A percentile compares a stretch with the other conserved stretches of the same genome.
phyloP scores from a whole-genome alignment of 2,888 invertebrate species.

The Anagyrus pseudococci region DNA sequence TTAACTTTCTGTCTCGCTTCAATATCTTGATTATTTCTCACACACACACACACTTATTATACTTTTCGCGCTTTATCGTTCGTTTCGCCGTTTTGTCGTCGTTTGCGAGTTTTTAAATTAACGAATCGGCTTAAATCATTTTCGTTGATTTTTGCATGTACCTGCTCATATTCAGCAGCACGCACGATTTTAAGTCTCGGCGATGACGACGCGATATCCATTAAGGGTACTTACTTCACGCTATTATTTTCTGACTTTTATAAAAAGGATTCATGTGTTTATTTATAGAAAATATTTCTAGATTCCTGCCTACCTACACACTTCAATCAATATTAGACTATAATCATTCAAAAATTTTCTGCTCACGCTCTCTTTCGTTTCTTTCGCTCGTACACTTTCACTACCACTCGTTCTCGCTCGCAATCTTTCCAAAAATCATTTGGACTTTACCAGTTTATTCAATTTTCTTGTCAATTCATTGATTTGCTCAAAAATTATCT shows the following conservation, averaged over 20 bases:
- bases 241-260: constrained; percentile 39
- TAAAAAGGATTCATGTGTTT: constrained; percentile 47
- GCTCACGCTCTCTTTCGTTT: constrained; percentile 28
- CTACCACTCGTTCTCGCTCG: constrained; percentile 17
- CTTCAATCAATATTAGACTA: constrained; percentile 17
- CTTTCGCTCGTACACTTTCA: constrained; percentile 18
- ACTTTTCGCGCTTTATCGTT: constrained; percentile 15
- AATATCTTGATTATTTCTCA: constrained; percentile 16
- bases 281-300: constrained; percentile 52
- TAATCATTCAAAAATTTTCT: constrained; percentile 27
- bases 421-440: constrained; percentile 36
- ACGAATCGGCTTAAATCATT: too few species aligned
- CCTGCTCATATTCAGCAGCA: too few species aligned
- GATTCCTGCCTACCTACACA: constrained; percentile 44
- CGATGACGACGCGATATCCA: constrained; percentile 31
- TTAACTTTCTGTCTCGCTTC: constrained; percentile 26
- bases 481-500: constrained; percentile 30
- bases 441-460: constrained; percentile 31
- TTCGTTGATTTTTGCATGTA: too few species aligned
- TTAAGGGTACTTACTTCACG: constrained; percentile 39
- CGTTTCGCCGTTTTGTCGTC: constrained; percentile 8
- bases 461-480: constrained; percentile 31
- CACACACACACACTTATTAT: constrained; percentile 14
- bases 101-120: too few species aligned
- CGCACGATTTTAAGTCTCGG: too few species aligned